A percentile compares a stretch with the other conserved stretches of the same genome.
Evolutionary conservation across 1,140 invertebrate genomes (phyloP).

Genomic region (Euborellia annulipes): DNA sequence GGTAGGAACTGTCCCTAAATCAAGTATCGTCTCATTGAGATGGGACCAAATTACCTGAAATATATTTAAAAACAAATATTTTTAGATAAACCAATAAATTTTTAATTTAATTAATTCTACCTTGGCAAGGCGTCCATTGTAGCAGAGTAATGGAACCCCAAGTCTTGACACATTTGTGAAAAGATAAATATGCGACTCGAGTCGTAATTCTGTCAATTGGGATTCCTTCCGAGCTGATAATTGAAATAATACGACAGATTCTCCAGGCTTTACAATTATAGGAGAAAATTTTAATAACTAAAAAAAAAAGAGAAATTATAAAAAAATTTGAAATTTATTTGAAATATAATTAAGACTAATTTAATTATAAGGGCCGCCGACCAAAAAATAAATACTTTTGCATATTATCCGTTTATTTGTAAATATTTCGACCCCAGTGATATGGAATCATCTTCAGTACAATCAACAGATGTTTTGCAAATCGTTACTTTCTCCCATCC

Average conservation of each 20-base stretch:
- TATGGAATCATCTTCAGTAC: too few species aligned
- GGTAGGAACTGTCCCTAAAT: slow-evolving; percentile 35
- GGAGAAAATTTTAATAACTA: slow-evolving; percentile 44
- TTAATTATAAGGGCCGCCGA: too few species aligned
- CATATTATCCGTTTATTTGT: too few species aligned
- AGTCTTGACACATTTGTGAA: slow-evolving; percentile 59
- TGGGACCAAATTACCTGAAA: slow-evolving; percentile 7
- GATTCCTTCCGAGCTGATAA: slow-evolving; percentile 36
- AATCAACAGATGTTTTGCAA: too few species aligned
- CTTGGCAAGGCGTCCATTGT: slow-evolving; percentile 50
- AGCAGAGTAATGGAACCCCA: slow-evolving; percentile 51
- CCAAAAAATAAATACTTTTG: too few species aligned
- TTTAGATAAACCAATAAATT: slow-evolving; percentile 12
- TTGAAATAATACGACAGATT: slow-evolving; percentile 40
- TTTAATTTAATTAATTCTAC: slow-evolving; percentile 22
- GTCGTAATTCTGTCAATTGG: slow-evolving; percentile 37
- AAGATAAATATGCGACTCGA: slow-evolving; percentile 46
- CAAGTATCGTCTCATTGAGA: slow-evolving; percentile 11
- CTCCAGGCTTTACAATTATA: slow-evolving; percentile 40
- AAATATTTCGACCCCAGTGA: too few species aligned
- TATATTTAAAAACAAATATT: slow-evolving; percentile 1
- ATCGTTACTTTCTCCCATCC: too few species aligned
- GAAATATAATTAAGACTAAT: too few species aligned
- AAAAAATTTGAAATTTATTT: too few species aligned
- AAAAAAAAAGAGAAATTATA: slow-evolving; percentile 26